phyloP scores from a whole-genome alignment of 2,113 vertebrate species.

The human region GRCh38 chr13:63476501-63477000 shows the following conservation, averaged over 20 bases:
- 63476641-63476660: not conserved
- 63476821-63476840: not conserved
- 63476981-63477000: not conserved
- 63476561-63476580: not conserved
- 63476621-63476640: too few relatives aligned
- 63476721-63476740: not conserved
- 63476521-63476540: not conserved
- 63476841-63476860: not conserved
- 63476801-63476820: not conserved
- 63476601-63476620: fast-evolving
- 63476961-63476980: not conserved
- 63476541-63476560: not conserved
- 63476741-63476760: not conserved
- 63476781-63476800: not conserved
- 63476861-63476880: not conserved
- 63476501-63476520: not conserved
- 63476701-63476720: not conserved
- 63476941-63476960: not conserved
- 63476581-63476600: not conserved
- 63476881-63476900: not conserved
- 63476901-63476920: not conserved
- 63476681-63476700: not conserved
- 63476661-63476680: too few relatives aligned
- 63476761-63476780: not conserved
- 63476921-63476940: not conserved